Evolutionary conservation across 2,888 invertebrate genomes (phyloP).

Genomic region (Strigamia maritima): DNA sequence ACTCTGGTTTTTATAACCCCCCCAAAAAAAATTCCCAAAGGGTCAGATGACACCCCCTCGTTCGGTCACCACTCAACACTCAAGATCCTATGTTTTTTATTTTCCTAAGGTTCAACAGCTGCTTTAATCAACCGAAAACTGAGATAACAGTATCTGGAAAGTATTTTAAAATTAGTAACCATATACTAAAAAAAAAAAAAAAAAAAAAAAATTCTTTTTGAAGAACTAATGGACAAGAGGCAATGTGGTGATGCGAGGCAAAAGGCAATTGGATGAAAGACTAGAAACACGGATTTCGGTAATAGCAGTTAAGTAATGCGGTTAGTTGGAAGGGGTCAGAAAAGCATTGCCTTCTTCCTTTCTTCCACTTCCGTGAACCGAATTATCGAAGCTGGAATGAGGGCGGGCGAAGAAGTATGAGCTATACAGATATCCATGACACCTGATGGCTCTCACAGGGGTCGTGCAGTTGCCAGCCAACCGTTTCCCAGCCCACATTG

Average conservation of each 20-base stretch:
- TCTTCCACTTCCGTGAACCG: not conserved
- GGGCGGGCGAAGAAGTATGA: not conserved
- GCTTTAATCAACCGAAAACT: not conserved
- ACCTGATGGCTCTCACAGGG: constrained; percentile 23
- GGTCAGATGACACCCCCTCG: not conserved
- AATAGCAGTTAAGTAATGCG: constrained; percentile 20
- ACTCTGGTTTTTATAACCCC: not conserved
- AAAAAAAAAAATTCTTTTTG: not conserved
- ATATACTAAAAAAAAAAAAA: not conserved
- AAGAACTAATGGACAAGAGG: not conserved
- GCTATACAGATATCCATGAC: constrained; percentile 2
- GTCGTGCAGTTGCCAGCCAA: not conserved
- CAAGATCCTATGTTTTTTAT: not conserved
- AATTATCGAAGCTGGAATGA: not conserved
- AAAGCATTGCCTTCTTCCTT: not conserved
- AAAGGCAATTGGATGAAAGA: constrained; percentile 6
- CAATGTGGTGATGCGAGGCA: not conserved
- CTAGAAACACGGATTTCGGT: constrained; percentile 17
- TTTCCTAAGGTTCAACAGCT: not conserved
- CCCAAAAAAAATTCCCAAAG: not conserved
- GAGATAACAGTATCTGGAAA: not conserved
- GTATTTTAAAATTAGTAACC: not conserved
- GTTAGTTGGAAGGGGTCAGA: not conserved
- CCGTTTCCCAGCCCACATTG: not conserved
- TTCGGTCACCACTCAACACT: not conserved